A percentile compares a stretch with the other conserved stretches of the same genome.
Evolutionary conservation across 2,113 vertebrate genomes (phyloP).

Genomic region (Prochilodus magdalenae): DNA sequence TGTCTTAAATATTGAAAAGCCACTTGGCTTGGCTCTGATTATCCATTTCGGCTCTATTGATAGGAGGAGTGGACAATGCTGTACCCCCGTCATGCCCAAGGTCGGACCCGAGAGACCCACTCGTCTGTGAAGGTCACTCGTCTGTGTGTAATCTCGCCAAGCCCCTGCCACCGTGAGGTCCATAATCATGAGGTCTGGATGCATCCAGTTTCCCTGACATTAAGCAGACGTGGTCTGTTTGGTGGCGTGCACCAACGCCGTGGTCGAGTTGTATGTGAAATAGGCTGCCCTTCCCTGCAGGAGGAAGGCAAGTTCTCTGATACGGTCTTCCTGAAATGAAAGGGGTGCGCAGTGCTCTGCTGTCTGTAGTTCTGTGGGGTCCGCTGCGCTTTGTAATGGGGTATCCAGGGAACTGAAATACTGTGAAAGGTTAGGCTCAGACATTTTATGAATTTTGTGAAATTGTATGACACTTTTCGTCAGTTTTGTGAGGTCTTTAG

Average conservation of each 20-base stretch:
- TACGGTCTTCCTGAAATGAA: too few species aligned
- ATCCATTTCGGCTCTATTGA: background rate
- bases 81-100: background rate
- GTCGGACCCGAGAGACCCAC: slow-evolving; percentile 2
- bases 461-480: too few species aligned
- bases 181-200: slow-evolving; percentile 6
- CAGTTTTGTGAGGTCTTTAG: too few species aligned
- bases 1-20: background rate
- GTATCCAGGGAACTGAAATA: too few species aligned
- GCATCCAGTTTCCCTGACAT: background rate
- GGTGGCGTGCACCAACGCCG: background rate
- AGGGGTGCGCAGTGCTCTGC: too few species aligned
- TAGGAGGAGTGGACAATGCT: background rate
- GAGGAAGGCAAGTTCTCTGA: background rate
- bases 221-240: background rate
- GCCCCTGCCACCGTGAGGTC: background rate
- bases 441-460: too few species aligned
- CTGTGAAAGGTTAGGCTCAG: too few species aligned
- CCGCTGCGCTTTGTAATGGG: too few species aligned
- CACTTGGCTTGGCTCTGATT: background rate
- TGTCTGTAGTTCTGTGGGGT: too few species aligned
- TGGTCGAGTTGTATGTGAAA: background rate
- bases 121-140: slow-evolving; percentile 8
- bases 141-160: background rate
- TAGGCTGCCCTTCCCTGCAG: background rate